phyloP scores from a whole-genome alignment of 2,888 invertebrate species.

The Scaptomyza tumidula region DNA sequence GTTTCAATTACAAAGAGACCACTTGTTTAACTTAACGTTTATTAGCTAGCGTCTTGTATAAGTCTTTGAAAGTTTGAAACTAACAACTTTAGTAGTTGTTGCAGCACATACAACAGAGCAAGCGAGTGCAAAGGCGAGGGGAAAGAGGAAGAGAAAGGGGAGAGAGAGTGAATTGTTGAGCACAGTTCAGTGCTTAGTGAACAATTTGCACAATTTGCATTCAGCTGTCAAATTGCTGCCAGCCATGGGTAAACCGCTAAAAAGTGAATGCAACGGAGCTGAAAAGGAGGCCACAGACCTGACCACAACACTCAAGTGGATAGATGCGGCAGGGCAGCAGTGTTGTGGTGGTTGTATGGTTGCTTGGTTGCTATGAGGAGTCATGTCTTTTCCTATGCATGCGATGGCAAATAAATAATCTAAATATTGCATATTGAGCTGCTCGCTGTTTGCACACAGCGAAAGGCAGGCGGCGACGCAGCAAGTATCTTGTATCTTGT shows the following conservation, averaged over 20 bases:
- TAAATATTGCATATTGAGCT: constrained; percentile 51
- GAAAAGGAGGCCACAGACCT: constrained; percentile 7
- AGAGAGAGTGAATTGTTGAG: constrained; percentile 9
- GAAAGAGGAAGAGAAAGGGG: neutral
- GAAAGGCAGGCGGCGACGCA: constrained; percentile 8
- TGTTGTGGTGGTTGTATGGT: neutral
- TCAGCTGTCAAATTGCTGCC: constrained; percentile 48
- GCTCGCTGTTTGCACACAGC: constrained; percentile 21
- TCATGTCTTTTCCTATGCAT: constrained; percentile 6
- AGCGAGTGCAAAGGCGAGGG: no score
- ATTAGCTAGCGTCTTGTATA: neutral
- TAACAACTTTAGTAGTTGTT: no score
- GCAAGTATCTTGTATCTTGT: constrained; percentile 52
- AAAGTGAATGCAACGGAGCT: constrained; percentile 18
- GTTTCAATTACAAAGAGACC: neutral
- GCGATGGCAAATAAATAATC: constrained; percentile 52
- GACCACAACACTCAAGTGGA: neutral
- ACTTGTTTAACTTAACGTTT: neutral
- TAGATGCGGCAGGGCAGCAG: neutral
- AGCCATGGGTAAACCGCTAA: constrained; percentile 17
- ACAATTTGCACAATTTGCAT: constrained; percentile 50
- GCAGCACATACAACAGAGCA: no score
- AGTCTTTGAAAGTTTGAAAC: neutral
- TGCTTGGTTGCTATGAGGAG: neutral
- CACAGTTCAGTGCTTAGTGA: constrained; percentile 13